Evolutionary conservation across 2,797 vertebrate genomes (phyloP).

Genomic region (Danio tinwini): DNA sequence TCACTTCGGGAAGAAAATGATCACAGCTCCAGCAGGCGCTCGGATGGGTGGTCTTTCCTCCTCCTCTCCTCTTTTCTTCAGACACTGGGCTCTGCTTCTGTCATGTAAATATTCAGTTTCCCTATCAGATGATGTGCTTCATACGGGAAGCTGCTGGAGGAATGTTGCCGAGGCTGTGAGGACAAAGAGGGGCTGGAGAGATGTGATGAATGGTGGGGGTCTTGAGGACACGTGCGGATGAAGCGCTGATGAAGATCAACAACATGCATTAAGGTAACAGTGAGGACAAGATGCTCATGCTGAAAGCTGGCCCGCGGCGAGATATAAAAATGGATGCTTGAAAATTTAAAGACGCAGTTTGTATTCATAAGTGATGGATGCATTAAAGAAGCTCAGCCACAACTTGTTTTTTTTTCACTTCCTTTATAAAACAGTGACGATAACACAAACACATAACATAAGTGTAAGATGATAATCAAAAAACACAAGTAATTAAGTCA

Average conservation of each 20-base stretch:
- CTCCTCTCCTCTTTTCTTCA: conserved; percentile 60
- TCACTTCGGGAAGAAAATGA: conserved; percentile 32
- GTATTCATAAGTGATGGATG: background rate
- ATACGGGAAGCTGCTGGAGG: conserved; percentile 9
- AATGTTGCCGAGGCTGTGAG: background rate
- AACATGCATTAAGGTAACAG: background rate
- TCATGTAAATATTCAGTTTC: conserved; percentile 34
- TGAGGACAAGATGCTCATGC: background rate
- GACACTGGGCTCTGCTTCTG: conserved; percentile 39
- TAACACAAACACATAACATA: no score
- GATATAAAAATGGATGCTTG: background rate
- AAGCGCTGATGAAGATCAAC: conserved; percentile 37
- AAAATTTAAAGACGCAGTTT: background rate
- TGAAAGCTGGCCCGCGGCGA: background rate
- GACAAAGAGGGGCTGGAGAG: conserved; percentile 31
- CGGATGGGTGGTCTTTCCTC: conserved; percentile 51
- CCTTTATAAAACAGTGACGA: background rate
- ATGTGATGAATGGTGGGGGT: conserved; percentile 12
- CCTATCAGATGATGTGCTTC: conserved; percentile 11
- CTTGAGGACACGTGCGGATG: background rate
- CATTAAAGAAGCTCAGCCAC: background rate
- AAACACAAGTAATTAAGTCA: no score
- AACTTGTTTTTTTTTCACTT: background rate
- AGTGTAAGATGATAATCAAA: no score
- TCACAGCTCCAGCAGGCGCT: background rate